Evolutionary conservation across 2,888 invertebrate genomes (phyloP), one percentile per base, ranked within the genome.

Genomic region (Dyspetes luteomarginatus): DNA sequence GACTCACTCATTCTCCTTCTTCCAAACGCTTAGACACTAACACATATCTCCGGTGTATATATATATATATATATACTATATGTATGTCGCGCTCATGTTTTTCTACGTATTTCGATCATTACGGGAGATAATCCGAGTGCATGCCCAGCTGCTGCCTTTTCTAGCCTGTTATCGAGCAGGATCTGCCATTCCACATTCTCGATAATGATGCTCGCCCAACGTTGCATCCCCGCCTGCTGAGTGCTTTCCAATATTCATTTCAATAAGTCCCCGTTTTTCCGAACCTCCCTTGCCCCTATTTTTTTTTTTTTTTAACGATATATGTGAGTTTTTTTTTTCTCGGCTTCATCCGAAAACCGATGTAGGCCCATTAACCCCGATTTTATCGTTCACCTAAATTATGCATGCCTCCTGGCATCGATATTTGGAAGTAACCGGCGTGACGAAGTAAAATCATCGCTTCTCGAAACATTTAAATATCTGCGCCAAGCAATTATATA

Each of bases 221-320:
- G 71, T 73, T 75, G 71, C 74, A 71, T 76, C 75, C 50, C 56
- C 12, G 60, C 50, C 41, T 52, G 73, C 58, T 80, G 83, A 84
- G 83, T 82, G 80, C 81, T 83, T 83, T 84, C 78, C 84, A 81
- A 84, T 84, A 84, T 83, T 83, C 84, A 84, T 83, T 78, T 83
- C 75, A 43, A 82, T 71, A 52, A 73, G 50, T 62, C 68, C 60
- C 52, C 17, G 50, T 50, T 50, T 30, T 69, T 58, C 73, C 24
- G 77, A 71, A 73, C 45, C 71, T 68, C 56, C 28, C 22, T 50
- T 67, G 56, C 55, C 56, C 43, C 48, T 55, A 75, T 67, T 78
- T 69, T 78, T 69, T 74, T 60, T 62, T 65, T 55, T 72, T 19
- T 60, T 26, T 65, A 43, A 65, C 67, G 69, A 36, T 43, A 30